These are phyloP conservation scores for Cheilinus undulatus DNA, from an alignment of 2,113 vertebrate genomes.

Conservation along the genomic window DNA sequence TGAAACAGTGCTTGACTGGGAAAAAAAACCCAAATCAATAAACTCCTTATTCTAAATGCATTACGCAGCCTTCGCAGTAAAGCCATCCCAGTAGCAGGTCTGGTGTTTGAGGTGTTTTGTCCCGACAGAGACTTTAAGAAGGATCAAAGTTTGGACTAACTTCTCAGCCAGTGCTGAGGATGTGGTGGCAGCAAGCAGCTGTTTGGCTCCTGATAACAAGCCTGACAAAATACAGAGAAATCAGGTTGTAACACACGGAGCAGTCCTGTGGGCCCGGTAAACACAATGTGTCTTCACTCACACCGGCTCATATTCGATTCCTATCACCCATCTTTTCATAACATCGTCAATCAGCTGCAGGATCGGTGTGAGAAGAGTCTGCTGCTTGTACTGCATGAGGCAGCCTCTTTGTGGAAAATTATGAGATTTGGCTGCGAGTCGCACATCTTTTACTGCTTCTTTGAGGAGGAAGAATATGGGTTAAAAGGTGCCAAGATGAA, in stretches of 20 bases:
- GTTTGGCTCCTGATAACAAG: slow-evolving; percentile 36
- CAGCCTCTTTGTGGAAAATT: slow-evolving; percentile 35
- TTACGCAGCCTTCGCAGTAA: neutral
- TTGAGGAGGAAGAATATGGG: slow-evolving; percentile 1
- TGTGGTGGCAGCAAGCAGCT: slow-evolving; percentile 29
- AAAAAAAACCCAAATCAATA: slow-evolving; percentile 24
- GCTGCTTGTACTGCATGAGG: slow-evolving; percentile 28
- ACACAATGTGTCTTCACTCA: slow-evolving; percentile 48
- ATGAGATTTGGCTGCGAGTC: slow-evolving; percentile 21
- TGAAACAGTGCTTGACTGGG: neutral
- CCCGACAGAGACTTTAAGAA: slow-evolving; percentile 8
- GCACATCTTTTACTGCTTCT: neutral
- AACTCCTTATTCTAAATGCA: neutral
- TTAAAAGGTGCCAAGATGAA: slow-evolving; percentile 32
- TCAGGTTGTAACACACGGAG: slow-evolving; percentile 18
- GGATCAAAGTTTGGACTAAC: neutral
- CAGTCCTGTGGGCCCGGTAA: neutral
- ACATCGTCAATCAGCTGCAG: slow-evolving; percentile 57
- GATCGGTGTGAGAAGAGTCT: slow-evolving; percentile 49
- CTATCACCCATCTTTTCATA: slow-evolving; percentile 35
- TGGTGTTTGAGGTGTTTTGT: slow-evolving; percentile 1
- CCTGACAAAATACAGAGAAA: slow-evolving; percentile 57
- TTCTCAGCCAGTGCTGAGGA: slow-evolving; percentile 5
- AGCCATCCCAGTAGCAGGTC: neutral
- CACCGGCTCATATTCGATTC: slow-evolving; percentile 38